These are phyloP conservation scores for Ciconia stormi DNA, from an alignment of 2,113 vertebrate species.

Conservation along the genomic window DNA sequence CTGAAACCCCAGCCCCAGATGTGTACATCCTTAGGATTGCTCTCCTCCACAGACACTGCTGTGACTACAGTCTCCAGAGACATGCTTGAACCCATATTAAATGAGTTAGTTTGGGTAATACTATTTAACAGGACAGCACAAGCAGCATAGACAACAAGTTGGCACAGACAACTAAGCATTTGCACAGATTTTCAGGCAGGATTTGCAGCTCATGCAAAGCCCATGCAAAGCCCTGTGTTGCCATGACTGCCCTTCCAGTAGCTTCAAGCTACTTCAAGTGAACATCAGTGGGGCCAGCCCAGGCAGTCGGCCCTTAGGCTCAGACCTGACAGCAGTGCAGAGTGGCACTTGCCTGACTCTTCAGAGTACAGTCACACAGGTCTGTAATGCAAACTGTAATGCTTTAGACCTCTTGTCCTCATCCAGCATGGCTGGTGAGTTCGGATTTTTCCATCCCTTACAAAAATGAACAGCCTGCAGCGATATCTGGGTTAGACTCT, in stretches of 20 bases:
- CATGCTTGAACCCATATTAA: background rate
- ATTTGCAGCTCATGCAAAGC: background rate
- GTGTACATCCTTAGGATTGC: background rate
- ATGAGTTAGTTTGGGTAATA: background rate
- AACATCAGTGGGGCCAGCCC: background rate
- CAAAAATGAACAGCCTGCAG: background rate
- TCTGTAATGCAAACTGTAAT: background rate
- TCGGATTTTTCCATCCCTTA: background rate
- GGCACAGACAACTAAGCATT: background rate
- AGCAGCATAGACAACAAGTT: background rate
- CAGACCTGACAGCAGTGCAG: background rate
- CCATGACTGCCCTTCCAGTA: background rate
- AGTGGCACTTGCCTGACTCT: background rate
- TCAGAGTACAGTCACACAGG: background rate
- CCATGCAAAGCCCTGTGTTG: background rate
- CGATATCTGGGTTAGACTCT: background rate
- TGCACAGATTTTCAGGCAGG: background rate
- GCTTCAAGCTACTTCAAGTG: background rate
- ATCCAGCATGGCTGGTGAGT: background rate
- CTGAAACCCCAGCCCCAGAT: background rate
- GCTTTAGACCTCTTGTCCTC: background rate
- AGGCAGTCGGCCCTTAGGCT: background rate
- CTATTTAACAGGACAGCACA: background rate
- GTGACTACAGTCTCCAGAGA: background rate
- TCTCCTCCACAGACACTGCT: background rate